phyloP scores from a whole-genome alignment of 2,113 vertebrate species.

The Oncorhynchus mykiss region DNA sequence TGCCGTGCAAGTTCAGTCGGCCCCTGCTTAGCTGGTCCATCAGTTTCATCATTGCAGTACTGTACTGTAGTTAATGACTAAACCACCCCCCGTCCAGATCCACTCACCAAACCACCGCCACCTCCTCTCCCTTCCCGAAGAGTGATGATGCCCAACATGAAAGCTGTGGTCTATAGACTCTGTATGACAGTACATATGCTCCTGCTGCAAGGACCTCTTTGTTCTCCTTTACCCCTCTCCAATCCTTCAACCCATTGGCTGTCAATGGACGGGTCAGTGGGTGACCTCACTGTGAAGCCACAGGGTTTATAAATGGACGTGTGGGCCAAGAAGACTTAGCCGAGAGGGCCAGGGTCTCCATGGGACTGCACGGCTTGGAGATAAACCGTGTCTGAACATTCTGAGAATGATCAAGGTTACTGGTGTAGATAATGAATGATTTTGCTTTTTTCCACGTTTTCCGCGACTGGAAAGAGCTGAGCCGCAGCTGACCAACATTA shows the following conservation, averaged over 20 bases:
- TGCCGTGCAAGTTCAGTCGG: neutral
- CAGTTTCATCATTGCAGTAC: constrained; percentile 6
- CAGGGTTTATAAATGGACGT: constrained; percentile 62
- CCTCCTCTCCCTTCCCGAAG: neutral
- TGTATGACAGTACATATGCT: constrained; percentile 40
- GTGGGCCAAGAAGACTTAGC: constrained; percentile 39
- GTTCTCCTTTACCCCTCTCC: constrained; percentile 45
- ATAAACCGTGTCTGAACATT: constrained; percentile 63
- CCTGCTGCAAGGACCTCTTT: constrained; percentile 46
- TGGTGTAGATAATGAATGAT: constrained; percentile 68
- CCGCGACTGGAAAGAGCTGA: constrained; percentile 45
- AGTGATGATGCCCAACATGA: constrained; percentile 28
- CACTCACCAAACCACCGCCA: neutral
- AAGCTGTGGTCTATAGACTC: constrained; percentile 21
- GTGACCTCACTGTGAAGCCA: constrained; percentile 53
- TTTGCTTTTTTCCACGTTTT: constrained; percentile 49
- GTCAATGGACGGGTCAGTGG: constrained; percentile 53
- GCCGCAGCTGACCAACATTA: constrained; percentile 77
- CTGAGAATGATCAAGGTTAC: constrained; percentile 62
- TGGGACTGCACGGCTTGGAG: constrained; percentile 68
- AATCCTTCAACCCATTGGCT: constrained; percentile 56
- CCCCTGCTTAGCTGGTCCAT: constrained; percentile 4
- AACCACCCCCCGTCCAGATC: neutral
- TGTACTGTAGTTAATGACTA: constrained; percentile 3
- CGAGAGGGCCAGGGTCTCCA: constrained; percentile 35